A percentile compares a stretch with the other conserved stretches of the same genome.
These are phyloP conservation scores for Pherbina coryleti DNA, from an alignment of 2,888 invertebrate species.

Conservation along the genomic window DNA sequence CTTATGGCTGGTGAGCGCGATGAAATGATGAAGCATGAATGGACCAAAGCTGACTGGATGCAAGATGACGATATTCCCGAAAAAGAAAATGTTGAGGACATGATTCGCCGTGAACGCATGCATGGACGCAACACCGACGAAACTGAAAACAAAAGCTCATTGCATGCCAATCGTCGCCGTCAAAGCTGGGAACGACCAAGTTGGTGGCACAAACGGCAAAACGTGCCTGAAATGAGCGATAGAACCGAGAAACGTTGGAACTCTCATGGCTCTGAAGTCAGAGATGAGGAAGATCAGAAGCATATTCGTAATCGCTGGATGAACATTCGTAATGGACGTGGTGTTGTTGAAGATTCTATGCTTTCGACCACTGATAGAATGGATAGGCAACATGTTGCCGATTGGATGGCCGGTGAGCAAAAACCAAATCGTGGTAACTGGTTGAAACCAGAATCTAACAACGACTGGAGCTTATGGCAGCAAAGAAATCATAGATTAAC, in stretches of 20 bases:
- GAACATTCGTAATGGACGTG: slow-evolving; percentile 23
- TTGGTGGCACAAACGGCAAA: not conserved
- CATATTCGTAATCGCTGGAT: not conserved
- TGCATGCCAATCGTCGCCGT: slow-evolving; percentile 28
- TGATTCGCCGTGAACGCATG: not conserved
- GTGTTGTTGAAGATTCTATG: not conserved
- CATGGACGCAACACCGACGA: not conserved
- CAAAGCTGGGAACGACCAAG: not conserved
- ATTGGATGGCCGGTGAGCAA: not conserved
- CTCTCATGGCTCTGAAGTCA: not conserved
- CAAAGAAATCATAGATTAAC: not conserved
- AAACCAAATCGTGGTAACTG: not conserved
- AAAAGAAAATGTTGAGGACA: not conserved
- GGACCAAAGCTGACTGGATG: not conserved
- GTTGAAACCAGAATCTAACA: not conserved
- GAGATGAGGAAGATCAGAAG: not conserved
- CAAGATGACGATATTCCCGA: not conserved
- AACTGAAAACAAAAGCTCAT: slow-evolving; percentile 24
- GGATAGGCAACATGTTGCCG: not conserved
- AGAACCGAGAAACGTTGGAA: not conserved
- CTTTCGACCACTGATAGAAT: not conserved
- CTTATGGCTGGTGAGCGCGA: not conserved
- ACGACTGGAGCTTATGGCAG: not conserved
- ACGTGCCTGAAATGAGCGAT: not conserved
- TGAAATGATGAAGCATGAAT: not conserved